Conservation (phyloP, 2,797 vertebrate species). For the Gambusia yucatana region DNA sequence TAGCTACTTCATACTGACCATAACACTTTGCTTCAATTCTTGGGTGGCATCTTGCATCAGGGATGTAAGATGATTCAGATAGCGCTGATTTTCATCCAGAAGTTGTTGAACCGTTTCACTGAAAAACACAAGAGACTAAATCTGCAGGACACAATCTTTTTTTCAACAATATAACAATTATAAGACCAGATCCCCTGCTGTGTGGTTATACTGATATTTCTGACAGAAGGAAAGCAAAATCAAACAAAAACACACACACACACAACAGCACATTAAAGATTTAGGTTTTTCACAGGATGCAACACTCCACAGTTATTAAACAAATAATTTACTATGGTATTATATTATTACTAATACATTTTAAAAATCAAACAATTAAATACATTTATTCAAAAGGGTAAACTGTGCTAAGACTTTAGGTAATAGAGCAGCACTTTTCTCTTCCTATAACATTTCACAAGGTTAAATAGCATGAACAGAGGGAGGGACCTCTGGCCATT, state of each 20-base stretch:
- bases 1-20: slow-evolving; percentile 77
- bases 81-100: slow-evolving; percentile 91
- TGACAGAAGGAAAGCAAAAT: background rate
- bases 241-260: background rate
- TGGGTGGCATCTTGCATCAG: slow-evolving; percentile 88
- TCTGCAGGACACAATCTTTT: background rate
- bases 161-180: background rate
- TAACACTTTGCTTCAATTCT: slow-evolving; percentile 84
- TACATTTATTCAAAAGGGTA: background rate
- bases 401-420: background rate
- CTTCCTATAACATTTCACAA: background rate
- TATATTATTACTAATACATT: background rate
- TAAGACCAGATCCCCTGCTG: slow-evolving; percentile 17
- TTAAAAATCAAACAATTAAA: background rate
- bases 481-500: background rate
- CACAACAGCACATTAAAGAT: background rate
- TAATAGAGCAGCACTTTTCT: background rate
- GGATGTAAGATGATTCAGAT: slow-evolving; percentile 88
- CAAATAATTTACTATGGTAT: background rate
- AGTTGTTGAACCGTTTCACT: slow-evolving; percentile 87
- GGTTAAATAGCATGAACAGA: background rate
- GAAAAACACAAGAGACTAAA: slow-evolving; percentile 38
- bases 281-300: background rate
- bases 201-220: slow-evolving; percentile 21
- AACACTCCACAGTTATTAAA: background rate